Percentiles rank a stretch among this genome's conserved stretches.
Conservation (phyloP, 2,113 vertebrate genomes). For the Motacilla tschutschensis region DNA sequence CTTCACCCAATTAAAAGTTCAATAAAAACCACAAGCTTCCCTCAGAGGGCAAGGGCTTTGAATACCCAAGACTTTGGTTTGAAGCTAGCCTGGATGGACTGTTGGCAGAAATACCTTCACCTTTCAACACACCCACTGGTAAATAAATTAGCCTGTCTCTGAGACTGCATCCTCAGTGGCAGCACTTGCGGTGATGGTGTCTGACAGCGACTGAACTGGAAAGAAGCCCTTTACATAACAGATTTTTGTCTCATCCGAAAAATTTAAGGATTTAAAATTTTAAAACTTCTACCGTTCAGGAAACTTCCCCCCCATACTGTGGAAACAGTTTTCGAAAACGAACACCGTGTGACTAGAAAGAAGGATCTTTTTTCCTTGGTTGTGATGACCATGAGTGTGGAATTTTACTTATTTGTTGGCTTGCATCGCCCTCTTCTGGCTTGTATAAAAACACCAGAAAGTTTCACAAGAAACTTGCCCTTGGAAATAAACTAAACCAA, state of each 20-base stretch:
- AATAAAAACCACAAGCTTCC: not conserved
- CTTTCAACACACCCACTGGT: not conserved
- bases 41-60: accelerated
- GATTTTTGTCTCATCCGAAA: not conserved
- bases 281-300: not conserved
- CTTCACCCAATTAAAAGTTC: not conserved
- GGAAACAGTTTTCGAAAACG: not conserved
- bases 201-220: not conserved
- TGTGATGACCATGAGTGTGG: accelerated
- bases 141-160: not conserved
- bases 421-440: conserved; percentile 47
- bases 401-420: conserved; percentile 20
- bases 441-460: accelerated
- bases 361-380: not conserved
- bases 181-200: not conserved
- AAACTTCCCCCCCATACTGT: not conserved
- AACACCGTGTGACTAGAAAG: not conserved
- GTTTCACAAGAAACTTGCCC: not conserved
- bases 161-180: not conserved
- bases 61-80: not conserved
- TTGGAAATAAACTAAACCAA: not conserved
- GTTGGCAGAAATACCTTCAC: not conserved
- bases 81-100: not conserved
- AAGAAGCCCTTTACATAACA: not conserved
- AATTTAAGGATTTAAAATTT: not conserved